These are phyloP conservation scores for Hydropsyche betteni DNA, from an alignment of 2,888 invertebrate species.

Conservation along the genomic window DNA sequence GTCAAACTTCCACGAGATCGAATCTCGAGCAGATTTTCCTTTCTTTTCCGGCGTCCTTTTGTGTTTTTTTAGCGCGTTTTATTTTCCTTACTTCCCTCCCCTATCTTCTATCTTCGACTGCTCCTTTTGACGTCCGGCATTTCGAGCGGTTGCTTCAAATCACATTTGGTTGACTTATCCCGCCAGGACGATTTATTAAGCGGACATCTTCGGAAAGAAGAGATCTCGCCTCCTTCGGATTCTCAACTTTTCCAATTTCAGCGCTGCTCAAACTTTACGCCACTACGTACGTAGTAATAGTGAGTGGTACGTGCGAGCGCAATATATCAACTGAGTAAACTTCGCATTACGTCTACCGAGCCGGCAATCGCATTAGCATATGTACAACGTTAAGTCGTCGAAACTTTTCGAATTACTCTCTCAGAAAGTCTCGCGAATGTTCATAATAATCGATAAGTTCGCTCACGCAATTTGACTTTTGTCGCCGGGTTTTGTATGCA, in stretches of 20 bases:
- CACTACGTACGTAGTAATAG: neutral
- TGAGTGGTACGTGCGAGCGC: no score
- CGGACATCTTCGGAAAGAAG: constrained; percentile 33
- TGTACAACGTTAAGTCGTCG: neutral
- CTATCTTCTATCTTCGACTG: neutral
- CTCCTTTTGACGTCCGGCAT: constrained; percentile 16
- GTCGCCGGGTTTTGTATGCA: neutral
- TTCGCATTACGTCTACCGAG: no score
- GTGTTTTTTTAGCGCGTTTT: neutral
- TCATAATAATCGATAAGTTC: no score
- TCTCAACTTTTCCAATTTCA: constrained; percentile 39
- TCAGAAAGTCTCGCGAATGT: neutral
- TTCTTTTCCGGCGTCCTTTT: constrained; percentile 12
- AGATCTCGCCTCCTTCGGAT: neutral
- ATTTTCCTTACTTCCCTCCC: neutral
- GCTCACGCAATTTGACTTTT: no score
- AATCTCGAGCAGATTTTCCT: neutral
- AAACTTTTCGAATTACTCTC: constrained; percentile 19
- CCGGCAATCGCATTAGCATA: constrained; percentile 15
- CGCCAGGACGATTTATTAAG: constrained; percentile 42
- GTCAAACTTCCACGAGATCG: constrained; percentile 15
- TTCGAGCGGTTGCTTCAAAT: constrained; percentile 37
- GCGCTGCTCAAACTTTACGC: constrained; percentile 32
- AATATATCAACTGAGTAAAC: no score
- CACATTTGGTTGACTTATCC: constrained; percentile 42